Base-by-base conservation (phyloP, 2,797 vertebrate species). In the Pseudotriccus pelzelni region DNA sequence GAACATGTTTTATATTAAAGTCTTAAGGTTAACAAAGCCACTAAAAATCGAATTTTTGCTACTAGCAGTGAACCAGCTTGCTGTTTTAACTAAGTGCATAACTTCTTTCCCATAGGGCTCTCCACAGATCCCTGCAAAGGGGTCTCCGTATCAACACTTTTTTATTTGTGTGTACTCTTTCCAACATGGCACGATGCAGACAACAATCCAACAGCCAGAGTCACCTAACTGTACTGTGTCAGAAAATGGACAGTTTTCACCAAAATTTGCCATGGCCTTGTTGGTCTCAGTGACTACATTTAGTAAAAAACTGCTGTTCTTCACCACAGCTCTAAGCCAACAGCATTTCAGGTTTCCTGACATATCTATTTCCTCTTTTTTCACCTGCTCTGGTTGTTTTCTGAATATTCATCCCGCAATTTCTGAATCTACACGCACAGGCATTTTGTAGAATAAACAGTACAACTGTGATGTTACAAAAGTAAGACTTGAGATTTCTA, bases 261-360 rank as follows among this genome's bases (percentile, higher is more conserved):
- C 27, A 3, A 69, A 59, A 69, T 34, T 2, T 73, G 27, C 25
- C 28, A 32, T 17, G 6, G 14, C 4, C 6, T 15, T 1, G 0
- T 25, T 62, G 1, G 28, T 43, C n/a, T 73, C 9, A 44, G 14
- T n/a, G 25, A 52, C 12, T 18, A 12, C 7, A 3, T 52, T 58
- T 7, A 32, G 28, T 34, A 41, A 23, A 73, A 47, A 6, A 2
- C 0, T 3, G 2, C 22, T 28, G 8, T 6, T 63, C 36, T 75
- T 50, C 27, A 25, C 12, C 25, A 30, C 1, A n/a, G 52, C 22
- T 44, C 41, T 44, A 20, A 70, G 20, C 5, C 55, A 68, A 39
- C 4, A 4, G 23, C 4, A 7, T 20, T 63, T 30, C 53, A 34
- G 9, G 7, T 43, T 78, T 88, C 25, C 63, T 49, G 14, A 12